Conservation (phyloP, 2,113 vertebrate genomes). For the Helogale parvula region DNA sequence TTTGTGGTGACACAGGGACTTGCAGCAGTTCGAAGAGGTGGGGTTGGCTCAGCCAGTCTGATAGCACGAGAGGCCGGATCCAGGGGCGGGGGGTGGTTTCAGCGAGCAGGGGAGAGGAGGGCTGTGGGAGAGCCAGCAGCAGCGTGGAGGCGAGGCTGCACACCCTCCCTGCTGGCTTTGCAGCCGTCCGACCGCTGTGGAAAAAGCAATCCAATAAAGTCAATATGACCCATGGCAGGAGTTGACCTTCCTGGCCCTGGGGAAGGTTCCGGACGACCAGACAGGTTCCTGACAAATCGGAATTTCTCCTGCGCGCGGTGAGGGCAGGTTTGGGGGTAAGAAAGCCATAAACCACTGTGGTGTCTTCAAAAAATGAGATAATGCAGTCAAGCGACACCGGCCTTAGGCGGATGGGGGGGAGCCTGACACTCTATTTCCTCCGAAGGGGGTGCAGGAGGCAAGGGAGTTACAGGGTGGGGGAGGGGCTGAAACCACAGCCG, state of each 20-base stretch:
- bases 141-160: conserved; percentile 58
- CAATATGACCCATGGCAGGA: conserved; percentile 70
- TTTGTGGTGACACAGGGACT: conserved; percentile 63
- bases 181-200: conserved; percentile 70
- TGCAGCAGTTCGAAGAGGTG: conserved; percentile 67
- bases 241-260: conserved; percentile 71
- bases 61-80: conserved; percentile 68
- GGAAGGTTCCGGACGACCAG: conserved; percentile 78
- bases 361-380: background rate
- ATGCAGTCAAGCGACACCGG: background rate
- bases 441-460: conserved; percentile 18
- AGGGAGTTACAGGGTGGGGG: background rate
- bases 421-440: background rate
- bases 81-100: background rate
- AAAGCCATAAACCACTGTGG: background rate
- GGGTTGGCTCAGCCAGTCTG: conserved; percentile 64
- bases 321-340: background rate
- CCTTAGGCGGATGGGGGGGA: background rate
- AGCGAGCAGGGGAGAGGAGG: background rate
- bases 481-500: background rate
- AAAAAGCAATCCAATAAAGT: conserved; percentile 81
- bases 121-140: conserved; percentile 63
- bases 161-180: conserved; percentile 58
- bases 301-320: conserved; percentile 26
- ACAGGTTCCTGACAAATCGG: conserved; percentile 47